These are phyloP conservation scores for Boleophthalmus pectinirostris DNA, from an alignment of 2,113 vertebrate species.

Conservation along the genomic window DNA sequence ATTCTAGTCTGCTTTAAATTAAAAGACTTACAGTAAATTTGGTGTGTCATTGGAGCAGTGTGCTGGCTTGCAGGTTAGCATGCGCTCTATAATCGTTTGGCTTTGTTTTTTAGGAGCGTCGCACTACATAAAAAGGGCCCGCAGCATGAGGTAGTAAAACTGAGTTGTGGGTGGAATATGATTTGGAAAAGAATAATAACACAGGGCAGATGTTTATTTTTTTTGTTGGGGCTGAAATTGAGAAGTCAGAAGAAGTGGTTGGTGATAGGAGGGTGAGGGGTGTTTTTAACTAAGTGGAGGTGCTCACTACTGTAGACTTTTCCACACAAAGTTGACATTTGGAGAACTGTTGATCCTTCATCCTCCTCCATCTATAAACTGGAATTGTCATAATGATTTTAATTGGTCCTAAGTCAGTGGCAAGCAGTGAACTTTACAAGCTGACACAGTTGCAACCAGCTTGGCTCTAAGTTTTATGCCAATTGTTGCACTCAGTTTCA, in stretches of 20 bases:
- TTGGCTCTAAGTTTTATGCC: conserved; percentile 39
- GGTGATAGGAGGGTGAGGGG: conserved; percentile 43
- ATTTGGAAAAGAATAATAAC: conserved; percentile 69
- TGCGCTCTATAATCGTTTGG: conserved; percentile 57
- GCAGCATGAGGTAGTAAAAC: conserved; percentile 50
- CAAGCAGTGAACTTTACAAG: conserved; percentile 73
- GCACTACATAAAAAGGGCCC: conserved; percentile 55
- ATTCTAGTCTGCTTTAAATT: conserved; percentile 60
- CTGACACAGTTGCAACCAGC: conserved; percentile 71
- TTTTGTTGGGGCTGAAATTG: conserved; percentile 61
- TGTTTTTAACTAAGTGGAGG: conserved; percentile 51
- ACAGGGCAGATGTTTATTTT: conserved; percentile 63
- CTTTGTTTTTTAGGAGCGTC: conserved; percentile 71
- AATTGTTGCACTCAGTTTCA: conserved; percentile 17
- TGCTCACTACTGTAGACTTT: conserved; percentile 53
- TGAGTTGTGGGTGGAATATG: conserved; percentile 66
- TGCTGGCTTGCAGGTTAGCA: conserved; percentile 56
- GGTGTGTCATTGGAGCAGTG: conserved; percentile 56
- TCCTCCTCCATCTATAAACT: conserved; percentile 56
- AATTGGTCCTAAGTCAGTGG: conserved; percentile 67
- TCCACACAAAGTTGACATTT: conserved; percentile 38
- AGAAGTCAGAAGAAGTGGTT: conserved; percentile 37
- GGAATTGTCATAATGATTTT: conserved; percentile 71
- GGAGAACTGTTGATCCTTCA: conserved; percentile 32
- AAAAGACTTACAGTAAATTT: conserved; percentile 50